These are phyloP conservation scores for Sander vitreus DNA, from an alignment of 2,113 vertebrate species.

Conservation along the genomic window DNA sequence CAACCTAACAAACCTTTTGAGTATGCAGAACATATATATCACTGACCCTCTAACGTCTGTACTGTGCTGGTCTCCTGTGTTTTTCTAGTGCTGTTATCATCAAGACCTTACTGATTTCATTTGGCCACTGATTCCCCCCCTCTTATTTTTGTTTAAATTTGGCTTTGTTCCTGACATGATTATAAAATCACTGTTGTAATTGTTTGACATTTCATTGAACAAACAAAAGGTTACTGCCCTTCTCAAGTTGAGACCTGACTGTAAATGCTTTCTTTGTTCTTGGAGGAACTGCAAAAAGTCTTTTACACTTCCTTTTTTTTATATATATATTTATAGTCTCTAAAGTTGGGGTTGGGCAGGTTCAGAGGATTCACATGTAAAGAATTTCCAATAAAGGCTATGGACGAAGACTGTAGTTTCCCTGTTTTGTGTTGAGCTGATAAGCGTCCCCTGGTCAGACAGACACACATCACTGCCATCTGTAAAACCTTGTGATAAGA, in stretches of 20 bases:
- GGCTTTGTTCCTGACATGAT: constrained; percentile 33
- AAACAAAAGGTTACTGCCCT: constrained; percentile 61
- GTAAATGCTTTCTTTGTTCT: constrained; percentile 80
- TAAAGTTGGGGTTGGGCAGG: constrained; percentile 62
- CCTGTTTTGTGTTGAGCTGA: constrained; percentile 49
- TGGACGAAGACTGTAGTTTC: constrained; percentile 53
- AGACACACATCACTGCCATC: constrained; percentile 76
- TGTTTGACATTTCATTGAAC: constrained; percentile 44
- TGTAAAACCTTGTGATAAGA: constrained; percentile 68
- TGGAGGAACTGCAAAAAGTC: constrained; percentile 68
- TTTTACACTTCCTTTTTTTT: constrained; percentile 75
- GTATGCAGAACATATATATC: background rate
- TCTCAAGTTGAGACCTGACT: constrained; percentile 59
- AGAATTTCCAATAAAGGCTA: constrained; percentile 77
- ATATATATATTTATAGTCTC: constrained; percentile 82
- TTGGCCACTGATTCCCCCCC: background rate
- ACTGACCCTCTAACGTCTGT: constrained; percentile 44
- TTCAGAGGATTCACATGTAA: constrained; percentile 68
- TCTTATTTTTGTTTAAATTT: constrained; percentile 30
- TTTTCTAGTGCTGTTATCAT: constrained; percentile 55
- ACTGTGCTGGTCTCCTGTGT: constrained; percentile 51
- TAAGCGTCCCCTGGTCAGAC: constrained; percentile 16
- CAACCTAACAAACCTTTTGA: background rate
- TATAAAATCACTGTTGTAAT: constrained; percentile 38
- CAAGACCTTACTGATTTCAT: constrained; percentile 31